Base-by-base conservation (phyloP, 2,888 invertebrate species). In the Epirrhoe alternata region DNA sequence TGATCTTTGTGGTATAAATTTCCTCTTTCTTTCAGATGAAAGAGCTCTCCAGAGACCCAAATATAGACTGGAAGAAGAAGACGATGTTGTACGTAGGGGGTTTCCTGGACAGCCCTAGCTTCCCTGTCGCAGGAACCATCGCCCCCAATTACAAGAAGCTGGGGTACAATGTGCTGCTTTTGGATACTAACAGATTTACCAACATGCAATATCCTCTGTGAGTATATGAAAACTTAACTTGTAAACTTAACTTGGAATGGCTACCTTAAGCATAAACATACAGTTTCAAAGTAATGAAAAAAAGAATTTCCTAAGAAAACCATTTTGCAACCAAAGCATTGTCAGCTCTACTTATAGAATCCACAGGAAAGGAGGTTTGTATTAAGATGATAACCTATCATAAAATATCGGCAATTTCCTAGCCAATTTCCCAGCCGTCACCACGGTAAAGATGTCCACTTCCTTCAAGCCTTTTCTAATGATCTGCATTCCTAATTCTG, bases 81-180 rank as follows among this genome's bases (percentile, higher is more conserved):
- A 90, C 88, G 0, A 4, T 86, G 10, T 3, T 92, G 35, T 91
- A 85, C 50, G 80, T 86, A 0, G 86, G 86, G 0, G 91, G 91
- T 0, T 92, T 76, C 58, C 35, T 88, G 71, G 90, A 90, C 38
- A 85, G 82, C 7, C 84, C 87, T 0, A 74, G 54, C 5, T 81
- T 81, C 50, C 75, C 81, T 0, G 68, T 81, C 0, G 85, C 83
- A 0, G 51, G 64, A 1, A 57, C 72, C 0, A 53, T 83, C 0
- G 86, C 80, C 0, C 56, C 66, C 0, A 47, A 69, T 0, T 92
- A 90, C 58, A 84, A 76, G 57, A 77, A 76, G 3, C 38, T 82
- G 45, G 86, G 84, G 0, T 91, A 87, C 38, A 89, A 89, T 16
- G 84, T 83, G 0, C 66, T 88, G 0, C 24, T 85, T 12, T 42